Evolutionary conservation across 2,113 vertebrate genomes (phyloP), one percentile per base, ranked within the genome.

Genomic region (Elephantulus edwardii): DNA sequence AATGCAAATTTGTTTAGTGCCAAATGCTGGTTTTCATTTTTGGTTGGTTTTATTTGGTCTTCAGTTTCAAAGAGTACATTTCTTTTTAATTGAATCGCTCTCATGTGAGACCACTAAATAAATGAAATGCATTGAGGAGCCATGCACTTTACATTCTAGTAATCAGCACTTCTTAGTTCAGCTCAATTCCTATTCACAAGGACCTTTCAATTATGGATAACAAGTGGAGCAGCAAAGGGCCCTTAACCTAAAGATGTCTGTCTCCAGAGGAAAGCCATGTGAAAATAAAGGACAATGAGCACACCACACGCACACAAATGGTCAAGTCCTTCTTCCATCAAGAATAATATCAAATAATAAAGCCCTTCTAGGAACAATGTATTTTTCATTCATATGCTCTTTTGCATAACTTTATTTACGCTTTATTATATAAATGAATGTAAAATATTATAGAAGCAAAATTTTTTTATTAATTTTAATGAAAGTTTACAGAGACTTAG

Each of bases 341-440:
- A 19, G 1, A 28, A 30, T 56, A 62, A 48, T 50, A 44, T 42
- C 46, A 80, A 75, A 76, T 60, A 75, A 68, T 2, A 77, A 82
- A 89, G 58, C 14, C 40, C 44, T 81, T 83, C 40, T 60, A 77
- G 46, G 48, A 79, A 56, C 26, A 92, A 64, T 79, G 26, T 20
- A 70, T 70, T 86, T 88, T n/a, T 86, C 19, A 86, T 10, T 72
- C 26, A 8, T 50, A 35, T 58, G 75, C n/a, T 35, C 5, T 83
- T 82, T 60, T 58, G 11, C 54, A 33, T 68, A 93, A 52, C 46
- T 86, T 76, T 54, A 64, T 40, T 72, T 44, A 16, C 26, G 60
- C 71, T 89, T 89, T 83, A 75, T 46, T 54, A 60, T 10, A 74
- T 58, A 91, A 77, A 19, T 46, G 68, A 88, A 89, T 74, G 17